Evolutionary conservation across 1,140 invertebrate genomes (phyloP).

Genomic region (Condylostylus longicornis): DNA sequence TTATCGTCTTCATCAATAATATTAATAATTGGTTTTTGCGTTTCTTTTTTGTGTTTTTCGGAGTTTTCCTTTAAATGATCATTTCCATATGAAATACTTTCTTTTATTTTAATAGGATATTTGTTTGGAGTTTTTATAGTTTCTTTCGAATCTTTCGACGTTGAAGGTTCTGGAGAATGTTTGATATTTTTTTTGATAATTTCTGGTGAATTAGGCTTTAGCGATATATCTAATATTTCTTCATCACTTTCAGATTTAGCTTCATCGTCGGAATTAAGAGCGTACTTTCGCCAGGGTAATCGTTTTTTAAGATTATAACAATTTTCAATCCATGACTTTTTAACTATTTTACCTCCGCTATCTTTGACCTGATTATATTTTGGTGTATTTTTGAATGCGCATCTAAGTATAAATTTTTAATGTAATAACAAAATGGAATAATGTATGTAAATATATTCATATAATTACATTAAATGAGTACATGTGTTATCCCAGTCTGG

Average conservation of each 20-base stretch:
- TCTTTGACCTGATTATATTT: conserved; percentile 64
- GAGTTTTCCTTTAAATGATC: conserved; percentile 9
- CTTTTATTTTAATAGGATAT: neutral
- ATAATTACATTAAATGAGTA: conserved; percentile 64
- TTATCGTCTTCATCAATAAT: too few relatives aligned
- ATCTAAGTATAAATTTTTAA: conserved; percentile 37
- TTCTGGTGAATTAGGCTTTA: conserved; percentile 9
- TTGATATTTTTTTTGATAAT: conserved; percentile 1
- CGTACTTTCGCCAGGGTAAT: conserved; percentile 56
- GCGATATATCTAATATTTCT: conserved; percentile 33
- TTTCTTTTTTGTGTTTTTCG: conserved; percentile 1
- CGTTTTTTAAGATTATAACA: conserved; percentile 45
- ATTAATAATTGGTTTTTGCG: conserved; percentile 5
- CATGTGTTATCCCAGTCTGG: conserved; percentile 56
- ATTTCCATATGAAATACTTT: neutral
- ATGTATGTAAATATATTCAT: neutral
- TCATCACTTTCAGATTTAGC: conserved; percentile 35
- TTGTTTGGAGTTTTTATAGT: conserved; percentile 33
- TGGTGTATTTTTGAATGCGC: conserved; percentile 77
- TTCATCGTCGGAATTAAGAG: conserved; percentile 35
- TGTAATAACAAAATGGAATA: conserved; percentile 1
- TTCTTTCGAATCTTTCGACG: conserved; percentile 37
- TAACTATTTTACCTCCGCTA: conserved; percentile 55
- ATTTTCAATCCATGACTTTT: conserved; percentile 59
- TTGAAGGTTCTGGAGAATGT: conserved; percentile 5